These are phyloP conservation scores for Eupithecia tripunctaria DNA, from an alignment of 2,888 invertebrate genomes.

Conservation along the genomic window DNA sequence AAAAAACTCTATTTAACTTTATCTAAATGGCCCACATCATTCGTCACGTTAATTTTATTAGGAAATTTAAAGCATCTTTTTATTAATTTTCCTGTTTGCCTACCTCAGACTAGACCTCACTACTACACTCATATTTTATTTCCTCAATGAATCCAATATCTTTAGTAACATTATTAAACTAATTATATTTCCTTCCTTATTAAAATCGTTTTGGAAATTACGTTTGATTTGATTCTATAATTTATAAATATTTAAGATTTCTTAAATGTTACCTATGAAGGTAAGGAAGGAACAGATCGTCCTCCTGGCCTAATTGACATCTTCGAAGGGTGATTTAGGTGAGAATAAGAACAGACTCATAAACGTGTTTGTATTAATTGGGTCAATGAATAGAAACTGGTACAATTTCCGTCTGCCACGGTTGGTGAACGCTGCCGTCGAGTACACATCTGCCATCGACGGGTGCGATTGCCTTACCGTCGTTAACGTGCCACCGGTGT, in stretches of 20 bases:
- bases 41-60: not conserved
- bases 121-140: not conserved
- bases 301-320: not conserved
- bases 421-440: too few species aligned
- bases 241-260: not conserved
- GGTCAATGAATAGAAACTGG: not conserved
- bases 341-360: not conserved
- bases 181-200: conserved; percentile 2
- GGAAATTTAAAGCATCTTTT: not conserved
- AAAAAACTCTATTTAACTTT: not conserved
- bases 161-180: not conserved
- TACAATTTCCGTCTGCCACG: too few species aligned
- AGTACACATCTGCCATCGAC: too few species aligned
- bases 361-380: not conserved
- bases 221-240: not conserved
- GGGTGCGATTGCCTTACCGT: too few species aligned
- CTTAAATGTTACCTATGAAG: not conserved
- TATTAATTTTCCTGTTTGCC: not conserved
- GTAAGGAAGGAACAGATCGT: not conserved
- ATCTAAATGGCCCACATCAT: not conserved
- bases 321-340: not conserved
- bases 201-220: not conserved
- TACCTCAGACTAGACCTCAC: not conserved
- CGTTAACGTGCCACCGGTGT: too few species aligned
- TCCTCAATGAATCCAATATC: not conserved